phyloP scores from a whole-genome alignment of 1,140 invertebrate genomes.

The Polypedilum vanderplanki region DNA sequence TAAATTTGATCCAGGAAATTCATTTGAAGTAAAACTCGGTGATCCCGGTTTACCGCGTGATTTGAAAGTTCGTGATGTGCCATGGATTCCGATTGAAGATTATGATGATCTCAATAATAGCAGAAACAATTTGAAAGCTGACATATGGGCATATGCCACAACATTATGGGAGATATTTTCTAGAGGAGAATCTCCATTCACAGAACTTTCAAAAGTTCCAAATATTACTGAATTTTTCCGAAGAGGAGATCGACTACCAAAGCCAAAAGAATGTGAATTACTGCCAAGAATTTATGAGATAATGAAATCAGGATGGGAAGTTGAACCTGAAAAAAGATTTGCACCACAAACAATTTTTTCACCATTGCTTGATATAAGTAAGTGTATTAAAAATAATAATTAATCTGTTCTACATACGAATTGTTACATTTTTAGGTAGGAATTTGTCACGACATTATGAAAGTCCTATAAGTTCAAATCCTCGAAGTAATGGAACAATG shows the following conservation, averaged over 20 bases:
- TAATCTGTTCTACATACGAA: background rate
- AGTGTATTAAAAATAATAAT: background rate
- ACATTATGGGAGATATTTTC: constrained; percentile 88
- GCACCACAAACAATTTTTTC: constrained; percentile 54
- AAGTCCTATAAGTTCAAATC: background rate
- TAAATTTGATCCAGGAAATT: constrained; percentile 52
- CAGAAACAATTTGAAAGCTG: constrained; percentile 56
- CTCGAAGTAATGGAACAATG: background rate
- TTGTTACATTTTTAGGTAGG: background rate
- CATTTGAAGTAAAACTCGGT: constrained; percentile 63
- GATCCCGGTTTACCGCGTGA: constrained; percentile 63
- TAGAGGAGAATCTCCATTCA: constrained; percentile 53
- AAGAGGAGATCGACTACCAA: constrained; percentile 64
- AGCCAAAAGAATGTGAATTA: constrained; percentile 65
- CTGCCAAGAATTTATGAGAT: constrained; percentile 66
- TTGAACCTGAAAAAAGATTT: constrained; percentile 60
- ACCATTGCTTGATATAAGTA: constrained; percentile 32
- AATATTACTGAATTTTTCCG: constrained; percentile 48
- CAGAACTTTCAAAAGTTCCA: constrained; percentile 37
- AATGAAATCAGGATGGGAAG: constrained; percentile 82
- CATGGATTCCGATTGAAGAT: constrained; percentile 79
- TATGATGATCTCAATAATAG: constrained; percentile 60
- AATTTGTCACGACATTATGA: constrained; percentile 8
- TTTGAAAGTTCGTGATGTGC: constrained; percentile 43
- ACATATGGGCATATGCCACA: constrained; percentile 84